Percentiles rank a stretch among this genome's conserved stretches.
Conservation (phyloP, 2,797 vertebrate species). For the Cetoscarus ocellatus region DNA sequence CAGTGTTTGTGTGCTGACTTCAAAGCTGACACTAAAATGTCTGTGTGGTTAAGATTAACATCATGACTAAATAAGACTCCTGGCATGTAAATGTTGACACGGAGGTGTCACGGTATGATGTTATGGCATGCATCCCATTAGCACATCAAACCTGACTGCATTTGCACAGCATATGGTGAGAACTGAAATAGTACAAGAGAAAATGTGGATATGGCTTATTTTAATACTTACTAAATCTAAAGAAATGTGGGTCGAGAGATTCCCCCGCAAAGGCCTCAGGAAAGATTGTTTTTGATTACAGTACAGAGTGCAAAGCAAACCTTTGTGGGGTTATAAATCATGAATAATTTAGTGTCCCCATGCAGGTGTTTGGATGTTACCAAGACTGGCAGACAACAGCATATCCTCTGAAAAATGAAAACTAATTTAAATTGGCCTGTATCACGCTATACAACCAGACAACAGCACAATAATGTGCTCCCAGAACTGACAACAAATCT, state of each 20-base stretch:
- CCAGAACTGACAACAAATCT: not conserved
- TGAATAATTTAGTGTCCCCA: too few species aligned
- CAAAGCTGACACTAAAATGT: conserved; percentile 3
- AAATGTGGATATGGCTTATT: not conserved
- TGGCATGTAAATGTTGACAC: not conserved
- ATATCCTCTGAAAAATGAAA: too few species aligned
- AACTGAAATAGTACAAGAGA: not conserved
- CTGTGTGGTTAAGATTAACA: conserved; percentile 7
- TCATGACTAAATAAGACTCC: conserved; percentile 2
- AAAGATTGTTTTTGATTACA: not conserved
- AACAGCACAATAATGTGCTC: not conserved
- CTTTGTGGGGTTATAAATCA: not conserved
- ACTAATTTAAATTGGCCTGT: not conserved
- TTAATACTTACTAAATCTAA: not conserved
- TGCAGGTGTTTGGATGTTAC: too few species aligned
- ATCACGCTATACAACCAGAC: not conserved
- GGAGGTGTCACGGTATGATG: not conserved
- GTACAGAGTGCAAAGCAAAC: not conserved
- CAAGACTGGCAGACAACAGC: not conserved
- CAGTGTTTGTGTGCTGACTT: conserved; percentile 35
- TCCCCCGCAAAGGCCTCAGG: too few species aligned
- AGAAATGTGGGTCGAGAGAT: not conserved
- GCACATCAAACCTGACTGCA: conserved; percentile 8
- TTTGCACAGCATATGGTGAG: not conserved
- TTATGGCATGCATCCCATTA: not conserved